These are phyloP conservation scores for Megalops cyprinoides DNA, from an alignment of 2,797 vertebrate genomes.

Conservation along the genomic window DNA sequence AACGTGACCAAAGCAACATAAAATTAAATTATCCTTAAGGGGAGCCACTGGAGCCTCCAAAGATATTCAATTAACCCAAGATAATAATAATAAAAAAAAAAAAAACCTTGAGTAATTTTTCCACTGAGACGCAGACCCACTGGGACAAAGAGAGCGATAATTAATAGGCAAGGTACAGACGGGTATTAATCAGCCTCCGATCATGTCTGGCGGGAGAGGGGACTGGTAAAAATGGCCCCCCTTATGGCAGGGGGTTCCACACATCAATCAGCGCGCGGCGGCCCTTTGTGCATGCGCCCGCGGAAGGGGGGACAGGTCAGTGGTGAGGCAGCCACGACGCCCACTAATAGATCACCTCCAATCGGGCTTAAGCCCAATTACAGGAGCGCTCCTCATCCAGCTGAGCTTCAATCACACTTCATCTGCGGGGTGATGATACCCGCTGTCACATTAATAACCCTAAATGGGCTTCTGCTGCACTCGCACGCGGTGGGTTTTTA, in stretches of 20 bases:
- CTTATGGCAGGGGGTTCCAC: background rate
- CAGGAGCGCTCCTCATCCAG: background rate
- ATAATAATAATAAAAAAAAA: background rate
- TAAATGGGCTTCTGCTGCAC: background rate
- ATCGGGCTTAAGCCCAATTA: background rate
- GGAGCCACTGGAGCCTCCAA: slow-evolving; percentile 4
- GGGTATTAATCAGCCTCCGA: slow-evolving; percentile 29
- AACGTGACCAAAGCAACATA: background rate
- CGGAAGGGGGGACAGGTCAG: background rate
- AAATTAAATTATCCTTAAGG: background rate
- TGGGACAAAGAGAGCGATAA: slow-evolving; percentile 25
- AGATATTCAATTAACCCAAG: slow-evolving; percentile 29
- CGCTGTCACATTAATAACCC: background rate
- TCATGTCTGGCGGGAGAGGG: background rate
- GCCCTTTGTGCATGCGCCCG: background rate
- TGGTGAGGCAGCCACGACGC: background rate
- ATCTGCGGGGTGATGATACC: background rate
- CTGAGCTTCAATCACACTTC: slow-evolving; percentile 27
- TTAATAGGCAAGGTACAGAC: slow-evolving; percentile 30
- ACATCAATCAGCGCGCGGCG: slow-evolving; percentile 22
- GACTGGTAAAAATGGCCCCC: background rate
- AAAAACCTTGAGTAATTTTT: slow-evolving; percentile 25
- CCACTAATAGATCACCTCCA: slow-evolving; percentile 18
- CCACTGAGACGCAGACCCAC: slow-evolving; percentile 3
- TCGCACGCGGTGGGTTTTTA: background rate